phyloP scores from a whole-genome alignment of 2,888 invertebrate species.

The Microdon myrmicae region DNA sequence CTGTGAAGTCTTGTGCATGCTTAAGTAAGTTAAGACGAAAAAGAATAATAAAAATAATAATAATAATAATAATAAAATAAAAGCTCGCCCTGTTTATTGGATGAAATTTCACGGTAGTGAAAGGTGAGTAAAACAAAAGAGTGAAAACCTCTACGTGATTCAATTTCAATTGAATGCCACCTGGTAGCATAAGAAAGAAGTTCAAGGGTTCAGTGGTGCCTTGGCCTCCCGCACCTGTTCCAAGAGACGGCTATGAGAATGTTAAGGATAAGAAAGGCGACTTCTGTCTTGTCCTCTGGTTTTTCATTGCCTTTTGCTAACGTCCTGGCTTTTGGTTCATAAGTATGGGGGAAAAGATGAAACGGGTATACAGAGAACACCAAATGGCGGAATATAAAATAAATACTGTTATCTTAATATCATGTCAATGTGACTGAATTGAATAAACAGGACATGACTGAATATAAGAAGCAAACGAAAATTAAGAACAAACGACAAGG shows the following conservation, averaged over 20 bases:
- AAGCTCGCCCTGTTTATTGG: no score
- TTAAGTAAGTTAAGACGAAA: no score
- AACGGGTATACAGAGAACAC: conserved; percentile 20
- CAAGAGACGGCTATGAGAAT: no score
- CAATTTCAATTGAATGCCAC: conserved; percentile 50
- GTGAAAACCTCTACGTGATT: conserved; percentile 48
- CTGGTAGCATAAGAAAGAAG: conserved; percentile 45
- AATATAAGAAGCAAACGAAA: no score
- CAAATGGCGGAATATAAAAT: conserved; percentile 43
- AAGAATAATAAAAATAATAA: no score
- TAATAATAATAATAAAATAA: no score
- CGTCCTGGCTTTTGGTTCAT: conserved; percentile 2
- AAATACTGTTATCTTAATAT: conserved; percentile 35
- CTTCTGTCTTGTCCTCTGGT: conserved; percentile 19
- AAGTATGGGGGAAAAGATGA: not conserved
- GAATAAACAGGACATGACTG: conserved; percentile 1
- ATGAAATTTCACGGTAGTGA: no score
- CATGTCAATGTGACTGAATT: conserved; percentile 17
- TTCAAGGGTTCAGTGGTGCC: no score
- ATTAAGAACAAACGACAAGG: no score
- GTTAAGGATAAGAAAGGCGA: conserved; percentile 38
- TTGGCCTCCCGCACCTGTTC: no score
- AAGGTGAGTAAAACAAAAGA: conserved; percentile 33
- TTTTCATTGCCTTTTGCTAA: not conserved
- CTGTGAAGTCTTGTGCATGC: no score